phyloP scores from a whole-genome alignment of 2,797 vertebrate genomes.

The Rousettus madagascariensis region DNA sequence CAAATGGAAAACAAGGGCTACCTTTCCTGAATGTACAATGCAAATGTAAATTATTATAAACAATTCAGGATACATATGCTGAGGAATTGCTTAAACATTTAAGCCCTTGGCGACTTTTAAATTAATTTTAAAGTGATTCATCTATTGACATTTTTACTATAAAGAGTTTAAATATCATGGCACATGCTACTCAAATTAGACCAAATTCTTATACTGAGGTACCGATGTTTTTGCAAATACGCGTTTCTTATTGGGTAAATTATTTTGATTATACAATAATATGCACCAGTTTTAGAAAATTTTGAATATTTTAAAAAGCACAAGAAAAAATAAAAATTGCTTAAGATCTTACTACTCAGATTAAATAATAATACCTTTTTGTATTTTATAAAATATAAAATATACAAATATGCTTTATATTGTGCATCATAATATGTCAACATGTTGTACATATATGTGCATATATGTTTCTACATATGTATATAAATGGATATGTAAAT shows the following conservation, averaged over 20 bases:
- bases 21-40: neutral
- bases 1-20: neutral
- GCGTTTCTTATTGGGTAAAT: neutral
- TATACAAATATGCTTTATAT: neutral
- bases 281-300: neutral
- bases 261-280: neutral
- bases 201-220: neutral
- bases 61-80: neutral
- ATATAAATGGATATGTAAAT: neutral
- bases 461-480: no score
- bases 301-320: neutral
- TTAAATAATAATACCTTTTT: neutral
- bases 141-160: neutral
- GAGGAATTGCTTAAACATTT: neutral
- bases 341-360: neutral
- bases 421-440: neutral
- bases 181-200: neutral
- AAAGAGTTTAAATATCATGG: neutral
- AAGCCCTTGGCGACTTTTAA: neutral
- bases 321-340: neutral
- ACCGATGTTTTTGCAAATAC: neutral
- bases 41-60: neutral
- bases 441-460: neutral
- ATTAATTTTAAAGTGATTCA: neutral
- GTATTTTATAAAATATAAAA: neutral